Base-by-base conservation (phyloP, 2,888 invertebrate species). In the Branchinecta sandiegonensis region DNA sequence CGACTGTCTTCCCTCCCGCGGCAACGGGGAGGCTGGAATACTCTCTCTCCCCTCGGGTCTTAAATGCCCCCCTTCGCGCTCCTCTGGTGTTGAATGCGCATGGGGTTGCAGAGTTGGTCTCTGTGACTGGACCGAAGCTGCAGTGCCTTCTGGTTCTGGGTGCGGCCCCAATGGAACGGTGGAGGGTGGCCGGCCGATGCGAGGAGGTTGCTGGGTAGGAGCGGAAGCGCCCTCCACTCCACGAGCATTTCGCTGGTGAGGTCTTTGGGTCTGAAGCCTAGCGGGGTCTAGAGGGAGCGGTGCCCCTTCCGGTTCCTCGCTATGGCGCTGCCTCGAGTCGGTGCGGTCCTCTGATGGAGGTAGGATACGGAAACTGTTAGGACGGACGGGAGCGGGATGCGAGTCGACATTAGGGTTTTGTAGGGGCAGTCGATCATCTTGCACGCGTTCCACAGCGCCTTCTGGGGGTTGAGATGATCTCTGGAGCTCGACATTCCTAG, bases 391-490 rank as follows among this genome's bases (percentile, higher is more conserved):
- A 37, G 37, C 37, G 6, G 37, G 37, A 37, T 37, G 37, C 37
- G 37, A 37, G 37, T 37, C 37, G 37, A 37, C 37, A 37, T 37
- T 37, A 6, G 37, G 6, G 37, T 37, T 37, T 56, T 56, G 63
- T 23, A 23, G 14, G 23, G 63, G 63, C 63, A 56, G 23, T 23
- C 63, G 63, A 56, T 56, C 63, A 56, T 56, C 63, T 23, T 56
- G 63, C 23, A 56, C 63, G 63, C 23, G 23, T 56, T 56, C 63
- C n/a, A 10, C 63, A 56, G 63, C 63, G 8, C 63, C 63, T 56
- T 56, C 63, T 8, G 63, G 63, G 8, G 63, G 63, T 56, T 56
- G 63, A 17, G n/a, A n/a, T 9, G 23, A 9, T 23, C 63, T 56
- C 23, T 56, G 63, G 63, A 23, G 23, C n/a, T 37, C 37, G 6